Base-by-base conservation (phyloP, 1,140 invertebrate species). In the Heterodera schachtii region DNA sequence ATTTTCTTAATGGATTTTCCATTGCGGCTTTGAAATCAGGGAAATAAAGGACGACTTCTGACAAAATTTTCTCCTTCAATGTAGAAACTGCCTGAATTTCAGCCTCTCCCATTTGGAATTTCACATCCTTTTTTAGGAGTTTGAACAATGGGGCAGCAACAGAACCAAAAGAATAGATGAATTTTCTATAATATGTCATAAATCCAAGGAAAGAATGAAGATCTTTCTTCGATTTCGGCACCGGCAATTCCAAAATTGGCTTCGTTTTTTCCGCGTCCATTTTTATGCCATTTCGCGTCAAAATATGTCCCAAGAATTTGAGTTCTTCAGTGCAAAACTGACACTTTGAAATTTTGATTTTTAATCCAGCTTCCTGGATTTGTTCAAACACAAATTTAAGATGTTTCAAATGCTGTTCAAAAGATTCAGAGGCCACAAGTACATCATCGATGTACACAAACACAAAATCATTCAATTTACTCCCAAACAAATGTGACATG, bases 401-500 rank as follows among this genome's bases (percentile, higher is more conserved):
- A 41, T 76, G 75, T 16, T 1, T 3, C 9, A 13, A 70, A 21
- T 76, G 75, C 16, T 70, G 16, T 21, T 76, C 75, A 71, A 76
- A 76, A 4, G 75, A 16, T 4, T 52, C 21, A 2, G 47, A 57
- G 0, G 75, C 75, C 11, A 76, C 21, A 5, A 76, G n/a, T 16
- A 76, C 43, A 76, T 76, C 75, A 41, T 76, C 75, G 70, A 76
- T 71, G 6, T 76, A 76, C 13, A 49, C 64, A 71, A 57, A 76
- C 13, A 71, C 21, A 21, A 76, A 76, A 41, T 57, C 46, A 71
- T 76, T 76, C 47, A 76, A 16, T 3, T 66, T 13, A 13, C 6
- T 64, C 5, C 46, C 75, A 21, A 76, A 76, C 21, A 76, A 21
- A 0, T 64, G 13, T 31, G 92, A 87, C 76, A 93, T 92, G 19